phyloP scores from a whole-genome alignment of 2,797 vertebrate species.

The Galagoides demidoff region DNA sequence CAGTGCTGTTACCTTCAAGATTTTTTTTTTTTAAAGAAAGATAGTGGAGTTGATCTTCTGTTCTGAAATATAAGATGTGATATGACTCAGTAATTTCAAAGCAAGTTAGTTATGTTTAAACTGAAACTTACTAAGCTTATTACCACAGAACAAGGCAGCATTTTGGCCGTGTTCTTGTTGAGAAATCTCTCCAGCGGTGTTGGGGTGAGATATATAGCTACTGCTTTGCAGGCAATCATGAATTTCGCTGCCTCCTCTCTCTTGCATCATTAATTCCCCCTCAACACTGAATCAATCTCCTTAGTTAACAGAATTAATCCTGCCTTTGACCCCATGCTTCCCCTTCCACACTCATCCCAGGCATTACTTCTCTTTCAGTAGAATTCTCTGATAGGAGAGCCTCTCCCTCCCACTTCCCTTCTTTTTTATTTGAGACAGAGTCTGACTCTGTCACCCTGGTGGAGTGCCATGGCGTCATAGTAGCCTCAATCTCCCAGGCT shows the following conservation, averaged over 20 bases:
- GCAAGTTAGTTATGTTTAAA: constrained; percentile 66
- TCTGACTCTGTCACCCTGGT: too few species aligned
- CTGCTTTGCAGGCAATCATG: constrained; percentile 62
- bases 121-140: constrained; percentile 64
- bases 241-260: background rate
- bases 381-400: background rate
- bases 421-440: too few species aligned
- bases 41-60: constrained; percentile 58
- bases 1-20: constrained; percentile 34
- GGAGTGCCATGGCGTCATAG: too few species aligned
- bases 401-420: background rate
- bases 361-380: background rate
- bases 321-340: background rate
- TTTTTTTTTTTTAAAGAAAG: background rate
- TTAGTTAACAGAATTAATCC: constrained; percentile 55
- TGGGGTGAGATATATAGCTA: constrained; percentile 79
- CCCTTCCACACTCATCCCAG: background rate
- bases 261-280: constrained; percentile 51
- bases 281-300: constrained; percentile 67
- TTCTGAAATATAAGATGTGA: background rate
- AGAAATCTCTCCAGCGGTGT: constrained; percentile 76
- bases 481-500: too few species aligned
- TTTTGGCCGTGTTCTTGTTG: constrained; percentile 77
- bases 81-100: constrained; percentile 44
- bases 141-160: constrained; percentile 58